Conservation (phyloP, 2,113 vertebrate genomes). For the Bambusicola thoracicus region DNA sequence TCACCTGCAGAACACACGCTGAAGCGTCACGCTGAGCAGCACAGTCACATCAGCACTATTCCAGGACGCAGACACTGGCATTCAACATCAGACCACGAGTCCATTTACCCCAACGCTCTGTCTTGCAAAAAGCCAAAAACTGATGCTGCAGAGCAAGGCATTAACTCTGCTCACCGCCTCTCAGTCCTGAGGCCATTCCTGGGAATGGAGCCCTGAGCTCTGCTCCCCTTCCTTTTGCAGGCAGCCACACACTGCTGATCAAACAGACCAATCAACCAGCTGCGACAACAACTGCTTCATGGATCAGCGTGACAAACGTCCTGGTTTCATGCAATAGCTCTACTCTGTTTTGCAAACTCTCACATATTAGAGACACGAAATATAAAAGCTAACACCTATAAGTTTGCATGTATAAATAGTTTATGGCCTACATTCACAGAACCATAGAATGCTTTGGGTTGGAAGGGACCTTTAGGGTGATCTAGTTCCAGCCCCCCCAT, state of each 20-base stretch:
- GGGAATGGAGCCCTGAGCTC: neutral
- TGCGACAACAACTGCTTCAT: neutral
- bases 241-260: neutral
- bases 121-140: neutral
- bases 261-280: neutral
- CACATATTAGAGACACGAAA: rapidly evolving
- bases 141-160: neutral
- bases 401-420: rapidly evolving
- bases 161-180: neutral
- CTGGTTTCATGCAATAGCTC: neutral
- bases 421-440: neutral
- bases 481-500: too few relatives aligned
- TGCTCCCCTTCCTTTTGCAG: neutral
- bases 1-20: neutral
- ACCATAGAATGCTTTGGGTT: too few relatives aligned
- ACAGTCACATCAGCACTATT: neutral
- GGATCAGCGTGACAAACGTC: neutral
- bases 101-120: neutral
- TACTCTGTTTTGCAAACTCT: neutral
- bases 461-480: too few relatives aligned
- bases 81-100: neutral
- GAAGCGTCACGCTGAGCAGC: neutral
- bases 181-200: rapidly evolving
- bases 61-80: neutral
- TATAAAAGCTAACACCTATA: neutral